A percentile compares a stretch with the other conserved stretches of the same genome.
phyloP scores from a whole-genome alignment of 2,797 vertebrate genomes.

The Taeniopygia guttata region DNA sequence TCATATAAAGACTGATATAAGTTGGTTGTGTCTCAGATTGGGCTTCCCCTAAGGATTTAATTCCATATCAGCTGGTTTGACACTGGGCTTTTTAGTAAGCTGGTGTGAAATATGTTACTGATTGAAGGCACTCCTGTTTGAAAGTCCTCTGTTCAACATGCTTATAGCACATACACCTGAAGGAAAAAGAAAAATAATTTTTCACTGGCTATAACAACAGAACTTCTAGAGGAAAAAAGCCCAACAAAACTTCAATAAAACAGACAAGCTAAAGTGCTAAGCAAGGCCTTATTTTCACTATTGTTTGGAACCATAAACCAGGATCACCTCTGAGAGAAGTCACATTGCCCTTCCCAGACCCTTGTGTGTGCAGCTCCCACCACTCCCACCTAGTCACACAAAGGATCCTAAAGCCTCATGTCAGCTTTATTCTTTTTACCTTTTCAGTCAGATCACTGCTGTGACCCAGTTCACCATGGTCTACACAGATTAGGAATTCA shows the following conservation, averaged over 20 bases:
- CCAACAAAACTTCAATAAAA: background rate
- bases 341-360: background rate
- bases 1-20: background rate
- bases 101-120: background rate
- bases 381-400: background rate
- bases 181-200: background rate
- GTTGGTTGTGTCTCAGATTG: background rate
- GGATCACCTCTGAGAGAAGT: background rate
- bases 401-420: background rate
- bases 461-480: background rate
- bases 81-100: background rate
- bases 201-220: background rate
- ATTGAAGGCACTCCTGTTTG: background rate
- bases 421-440: background rate
- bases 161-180: background rate
- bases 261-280: background rate
- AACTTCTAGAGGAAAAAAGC: rapidly evolving
- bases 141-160: background rate
- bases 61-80: background rate
- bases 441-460: background rate
- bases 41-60: background rate
- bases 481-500: background rate
- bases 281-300: background rate
- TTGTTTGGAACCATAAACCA: background rate
- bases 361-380: background rate